Conservation (phyloP, 2,797 vertebrate genomes). For the Anisognathus igniventris region DNA sequence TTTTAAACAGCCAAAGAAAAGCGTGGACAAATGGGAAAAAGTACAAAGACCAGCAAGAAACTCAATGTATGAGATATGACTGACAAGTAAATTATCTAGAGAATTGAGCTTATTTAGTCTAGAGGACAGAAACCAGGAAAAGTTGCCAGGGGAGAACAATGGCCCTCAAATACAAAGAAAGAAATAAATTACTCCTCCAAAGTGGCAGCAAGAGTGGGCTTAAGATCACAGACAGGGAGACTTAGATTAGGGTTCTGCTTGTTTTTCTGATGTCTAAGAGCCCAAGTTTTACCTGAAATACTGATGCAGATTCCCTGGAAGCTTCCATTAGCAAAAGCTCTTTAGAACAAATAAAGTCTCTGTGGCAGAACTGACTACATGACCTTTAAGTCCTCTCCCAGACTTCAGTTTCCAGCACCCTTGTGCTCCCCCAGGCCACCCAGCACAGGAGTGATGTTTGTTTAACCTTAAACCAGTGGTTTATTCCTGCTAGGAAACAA, state of each 20-base stretch:
- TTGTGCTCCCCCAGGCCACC: background rate
- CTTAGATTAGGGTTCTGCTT: background rate
- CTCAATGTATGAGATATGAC: background rate
- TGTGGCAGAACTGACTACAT: background rate
- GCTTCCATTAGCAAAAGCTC: background rate
- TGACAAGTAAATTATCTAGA: constrained; percentile 27
- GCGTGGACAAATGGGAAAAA: background rate
- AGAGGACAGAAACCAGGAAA: background rate
- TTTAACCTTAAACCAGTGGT: background rate
- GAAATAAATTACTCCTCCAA: background rate
- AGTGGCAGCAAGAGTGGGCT: background rate
- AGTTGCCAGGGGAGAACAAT: background rate
- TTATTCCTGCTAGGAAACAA: background rate
- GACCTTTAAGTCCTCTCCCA: background rate
- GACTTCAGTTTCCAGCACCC: background rate
- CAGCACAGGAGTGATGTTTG: background rate
- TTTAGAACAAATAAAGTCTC: background rate
- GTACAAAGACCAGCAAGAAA: background rate
- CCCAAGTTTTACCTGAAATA: background rate
- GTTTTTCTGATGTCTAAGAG: background rate
- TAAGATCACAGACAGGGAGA: background rate
- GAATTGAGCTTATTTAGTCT: constrained; percentile 11
- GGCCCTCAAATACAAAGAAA: background rate
- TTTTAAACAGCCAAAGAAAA: background rate
- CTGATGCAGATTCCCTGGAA: background rate